phyloP scores from a whole-genome alignment of 2,888 invertebrate species.

The Eubasilissa splendida region DNA sequence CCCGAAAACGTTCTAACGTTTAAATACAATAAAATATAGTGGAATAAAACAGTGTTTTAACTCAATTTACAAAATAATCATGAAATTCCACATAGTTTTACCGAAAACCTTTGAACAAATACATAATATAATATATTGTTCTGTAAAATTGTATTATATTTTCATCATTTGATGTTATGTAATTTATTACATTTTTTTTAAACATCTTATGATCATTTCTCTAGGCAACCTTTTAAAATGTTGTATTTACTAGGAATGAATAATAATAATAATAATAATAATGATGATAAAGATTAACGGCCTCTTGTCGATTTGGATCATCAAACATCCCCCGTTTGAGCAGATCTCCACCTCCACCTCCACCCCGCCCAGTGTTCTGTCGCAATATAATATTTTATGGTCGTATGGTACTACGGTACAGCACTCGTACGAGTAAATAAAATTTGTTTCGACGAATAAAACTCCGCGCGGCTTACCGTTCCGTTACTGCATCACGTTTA shows the following conservation, averaged over 20 bases:
- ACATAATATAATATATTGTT: no score
- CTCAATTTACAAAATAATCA: no score
- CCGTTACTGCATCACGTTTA: background rate
- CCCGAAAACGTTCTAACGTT: no score
- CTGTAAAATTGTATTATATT: no score
- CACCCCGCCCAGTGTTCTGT: background rate
- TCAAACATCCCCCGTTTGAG: background rate
- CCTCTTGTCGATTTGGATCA: background rate
- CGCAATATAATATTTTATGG: conserved; percentile 17
- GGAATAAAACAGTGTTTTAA: no score
- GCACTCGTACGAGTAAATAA: conserved; percentile 6
- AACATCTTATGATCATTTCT: background rate
- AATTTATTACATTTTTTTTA: no score
- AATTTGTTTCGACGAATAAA: background rate
- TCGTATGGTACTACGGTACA: background rate
- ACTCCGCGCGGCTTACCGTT: background rate
- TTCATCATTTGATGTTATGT: no score
- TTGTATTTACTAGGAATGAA: background rate
- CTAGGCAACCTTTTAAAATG: background rate
- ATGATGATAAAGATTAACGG: no score
- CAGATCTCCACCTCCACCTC: background rate
- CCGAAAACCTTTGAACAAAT: no score
- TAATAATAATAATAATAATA: background rate
- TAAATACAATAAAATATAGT: no score
- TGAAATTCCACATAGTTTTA: no score